phyloP scores from a whole-genome alignment of 2,797 vertebrate genomes.

The Anniella stebbinsi region DNA sequence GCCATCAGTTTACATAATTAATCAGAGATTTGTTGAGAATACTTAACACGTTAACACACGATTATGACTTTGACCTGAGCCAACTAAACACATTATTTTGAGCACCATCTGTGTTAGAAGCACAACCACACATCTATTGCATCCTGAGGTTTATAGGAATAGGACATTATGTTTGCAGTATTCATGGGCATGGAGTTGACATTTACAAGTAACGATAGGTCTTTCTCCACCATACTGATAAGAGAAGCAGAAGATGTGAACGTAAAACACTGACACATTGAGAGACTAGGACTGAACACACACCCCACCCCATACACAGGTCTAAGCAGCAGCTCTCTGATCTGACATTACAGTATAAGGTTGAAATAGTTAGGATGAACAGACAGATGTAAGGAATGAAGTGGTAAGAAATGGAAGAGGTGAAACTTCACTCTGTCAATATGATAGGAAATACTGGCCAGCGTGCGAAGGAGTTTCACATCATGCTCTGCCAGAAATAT shows the following conservation, averaged over 20 bases:
- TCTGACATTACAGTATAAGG: not conserved
- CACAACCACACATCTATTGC: not conserved
- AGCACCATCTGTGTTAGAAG: not conserved
- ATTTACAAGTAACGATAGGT: not conserved
- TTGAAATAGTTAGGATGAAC: not conserved
- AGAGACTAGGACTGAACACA: not conserved
- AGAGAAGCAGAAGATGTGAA: not conserved
- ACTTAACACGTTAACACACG: slow-evolving; percentile 16
- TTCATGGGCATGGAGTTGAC: not conserved
- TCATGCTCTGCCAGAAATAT: slow-evolving; percentile 14
- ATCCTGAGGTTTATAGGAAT: not conserved
- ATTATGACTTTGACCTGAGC: not conserved
- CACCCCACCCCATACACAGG: not conserved
- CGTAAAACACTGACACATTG: not conserved
- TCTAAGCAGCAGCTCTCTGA: not conserved
- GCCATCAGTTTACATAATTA: slow-evolving; percentile 23
- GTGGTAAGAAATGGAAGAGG: slow-evolving; percentile 7
- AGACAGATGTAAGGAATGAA: slow-evolving; percentile 27
- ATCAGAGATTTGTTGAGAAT: slow-evolving; percentile 37
- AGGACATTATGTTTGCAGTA: not conserved
- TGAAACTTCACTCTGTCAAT: slow-evolving; percentile 12
- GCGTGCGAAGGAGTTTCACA: not conserved
- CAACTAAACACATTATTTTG: not conserved
- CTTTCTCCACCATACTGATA: not conserved
- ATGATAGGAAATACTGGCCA: slow-evolving; percentile 13